Evolutionary conservation across 1,140 invertebrate genomes (phyloP).

Genomic region (Anastatus disparis): DNA sequence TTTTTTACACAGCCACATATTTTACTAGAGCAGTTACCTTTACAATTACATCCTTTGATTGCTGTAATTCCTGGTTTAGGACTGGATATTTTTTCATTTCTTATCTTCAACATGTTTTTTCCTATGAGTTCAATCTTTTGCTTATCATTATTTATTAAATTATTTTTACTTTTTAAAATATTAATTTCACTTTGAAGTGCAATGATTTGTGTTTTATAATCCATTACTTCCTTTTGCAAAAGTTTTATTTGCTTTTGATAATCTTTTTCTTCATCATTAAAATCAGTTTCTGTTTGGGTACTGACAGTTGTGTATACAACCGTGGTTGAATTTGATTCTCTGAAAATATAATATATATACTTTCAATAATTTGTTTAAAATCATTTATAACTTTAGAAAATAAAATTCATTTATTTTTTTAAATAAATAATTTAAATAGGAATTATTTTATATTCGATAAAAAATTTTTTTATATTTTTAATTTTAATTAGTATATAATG

Average conservation of each 20-base stretch:
- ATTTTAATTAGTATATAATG: too few species aligned
- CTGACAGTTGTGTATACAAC: too few species aligned
- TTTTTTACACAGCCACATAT: constrained; percentile 53
- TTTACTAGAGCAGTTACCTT: constrained; percentile 44
- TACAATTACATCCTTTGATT: constrained; percentile 47
- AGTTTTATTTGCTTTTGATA: constrained; percentile 12
- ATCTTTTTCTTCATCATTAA: neutral
- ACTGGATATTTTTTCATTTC: neutral
- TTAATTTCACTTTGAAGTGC: constrained; percentile 1
- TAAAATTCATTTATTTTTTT: too few species aligned
- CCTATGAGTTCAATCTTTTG: neutral
- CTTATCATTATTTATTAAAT: neutral
- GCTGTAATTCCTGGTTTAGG: constrained; percentile 79
- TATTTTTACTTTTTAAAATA: constrained; percentile 4
- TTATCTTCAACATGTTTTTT: neutral
- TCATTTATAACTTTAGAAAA: too few species aligned
- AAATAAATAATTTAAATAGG: too few species aligned
- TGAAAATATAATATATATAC: too few species aligned
- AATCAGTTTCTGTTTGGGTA: neutral
- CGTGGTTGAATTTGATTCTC: too few species aligned
- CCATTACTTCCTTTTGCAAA: neutral
- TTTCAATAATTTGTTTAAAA: too few species aligned
- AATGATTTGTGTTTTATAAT: neutral
- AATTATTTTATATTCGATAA: too few species aligned
- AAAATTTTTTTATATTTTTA: too few species aligned